These are phyloP conservation scores for Hapalemur alaotrensis DNA, from an alignment of 2,797 vertebrate genomes.

Conservation along the genomic window DNA sequence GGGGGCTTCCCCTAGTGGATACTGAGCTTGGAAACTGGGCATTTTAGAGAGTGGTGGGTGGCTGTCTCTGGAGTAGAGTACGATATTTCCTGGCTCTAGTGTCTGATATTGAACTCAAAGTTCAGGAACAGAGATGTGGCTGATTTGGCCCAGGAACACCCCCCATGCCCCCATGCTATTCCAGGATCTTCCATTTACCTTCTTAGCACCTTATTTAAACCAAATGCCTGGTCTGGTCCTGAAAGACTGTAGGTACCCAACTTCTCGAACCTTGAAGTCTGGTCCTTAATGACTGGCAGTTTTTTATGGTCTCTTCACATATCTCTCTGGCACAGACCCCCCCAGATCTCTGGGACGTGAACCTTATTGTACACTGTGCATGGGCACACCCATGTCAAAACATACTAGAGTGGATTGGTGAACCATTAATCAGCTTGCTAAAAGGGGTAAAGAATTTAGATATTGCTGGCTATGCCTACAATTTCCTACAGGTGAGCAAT, in stretches of 20 bases:
- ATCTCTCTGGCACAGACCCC: neutral
- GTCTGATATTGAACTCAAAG: neutral
- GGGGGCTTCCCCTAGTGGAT: neutral
- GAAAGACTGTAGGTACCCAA: neutral
- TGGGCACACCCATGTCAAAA: neutral
- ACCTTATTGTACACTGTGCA: neutral
- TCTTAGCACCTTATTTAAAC: neutral
- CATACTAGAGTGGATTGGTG: neutral
- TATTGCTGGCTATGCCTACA: neutral
- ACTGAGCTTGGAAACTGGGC: neutral
- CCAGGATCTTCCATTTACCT: neutral
- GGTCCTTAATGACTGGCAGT: neutral
- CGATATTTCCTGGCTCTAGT: neutral
- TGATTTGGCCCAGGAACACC: neutral
- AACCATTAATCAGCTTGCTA: neutral
- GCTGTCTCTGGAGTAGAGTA: neutral
- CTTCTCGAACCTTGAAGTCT: neutral
- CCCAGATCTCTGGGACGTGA: neutral
- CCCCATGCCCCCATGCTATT: neutral
- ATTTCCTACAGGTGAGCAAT: constrained; percentile 53
- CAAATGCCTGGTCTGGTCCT: neutral
- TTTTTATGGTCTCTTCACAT: neutral
- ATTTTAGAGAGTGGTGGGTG: accelerated
- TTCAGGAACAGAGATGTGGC: neutral
- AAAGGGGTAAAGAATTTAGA: neutral